These are phyloP conservation scores for Plutella xylostella DNA, from an alignment of 2,888 invertebrate genomes.

Conservation along the genomic window DNA sequence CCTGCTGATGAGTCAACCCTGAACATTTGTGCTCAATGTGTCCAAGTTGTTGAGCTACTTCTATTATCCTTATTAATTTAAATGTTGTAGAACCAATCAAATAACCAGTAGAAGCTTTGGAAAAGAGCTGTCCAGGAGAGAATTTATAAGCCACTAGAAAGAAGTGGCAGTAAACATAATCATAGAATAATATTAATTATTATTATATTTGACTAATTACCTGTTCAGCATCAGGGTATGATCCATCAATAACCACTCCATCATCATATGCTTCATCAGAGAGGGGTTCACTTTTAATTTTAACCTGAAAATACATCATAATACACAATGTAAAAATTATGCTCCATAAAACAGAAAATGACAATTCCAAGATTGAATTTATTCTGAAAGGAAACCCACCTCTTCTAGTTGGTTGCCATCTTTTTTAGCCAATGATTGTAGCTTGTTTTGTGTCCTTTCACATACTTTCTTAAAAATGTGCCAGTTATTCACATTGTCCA, in stretches of 20 bases:
- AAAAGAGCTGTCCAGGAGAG: too few relatives aligned
- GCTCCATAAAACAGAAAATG: slow-evolving; percentile 21
- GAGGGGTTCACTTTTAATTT: slow-evolving; percentile 69
- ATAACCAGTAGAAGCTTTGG: too few relatives aligned
- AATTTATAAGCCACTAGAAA: too few relatives aligned
- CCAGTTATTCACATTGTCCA: slow-evolving; percentile 75
- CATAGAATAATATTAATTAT: too few relatives aligned
- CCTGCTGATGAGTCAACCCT: too few relatives aligned
- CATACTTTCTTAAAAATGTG: slow-evolving; percentile 74
- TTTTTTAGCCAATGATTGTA: slow-evolving; percentile 69
- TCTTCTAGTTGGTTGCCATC: slow-evolving; percentile 66
- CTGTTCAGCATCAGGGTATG: slow-evolving; percentile 50
- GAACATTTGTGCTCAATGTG: too few relatives aligned
- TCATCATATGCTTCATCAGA: slow-evolving; percentile 67
- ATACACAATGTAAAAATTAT: slow-evolving; percentile 3
- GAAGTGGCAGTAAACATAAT: too few relatives aligned
- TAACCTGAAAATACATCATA: slow-evolving; percentile 57
- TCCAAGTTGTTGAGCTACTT: too few relatives aligned
- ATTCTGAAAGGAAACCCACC: slow-evolving; percentile 46
- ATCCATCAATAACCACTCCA: slow-evolving; percentile 63
- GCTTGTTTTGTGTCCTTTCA: slow-evolving; percentile 73
- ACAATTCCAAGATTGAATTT: slow-evolving; percentile 44
- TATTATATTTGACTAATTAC: too few relatives aligned
- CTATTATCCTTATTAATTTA: too few relatives aligned
- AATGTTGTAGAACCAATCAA: too few relatives aligned